Evolutionary conservation across 2,888 invertebrate genomes (phyloP).

Genomic region (Bimastos eiseni): DNA sequence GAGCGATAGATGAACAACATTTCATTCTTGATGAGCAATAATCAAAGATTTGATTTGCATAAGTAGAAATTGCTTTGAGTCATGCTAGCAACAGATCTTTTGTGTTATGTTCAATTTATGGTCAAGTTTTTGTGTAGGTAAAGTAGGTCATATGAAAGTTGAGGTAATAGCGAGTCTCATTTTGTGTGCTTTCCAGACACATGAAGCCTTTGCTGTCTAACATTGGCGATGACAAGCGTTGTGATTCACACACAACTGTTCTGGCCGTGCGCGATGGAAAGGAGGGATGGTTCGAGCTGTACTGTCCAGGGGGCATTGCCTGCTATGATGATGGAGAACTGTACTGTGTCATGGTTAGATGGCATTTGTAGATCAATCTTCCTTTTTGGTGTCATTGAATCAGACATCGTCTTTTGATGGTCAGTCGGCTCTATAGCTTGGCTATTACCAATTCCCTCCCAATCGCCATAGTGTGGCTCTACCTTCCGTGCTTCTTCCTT

Average conservation of each 20-base stretch:
- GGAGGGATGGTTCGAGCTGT: conserved; percentile 76
- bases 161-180: not conserved
- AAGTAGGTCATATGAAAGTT: not conserved
- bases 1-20: not conserved
- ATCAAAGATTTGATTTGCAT: too few relatives aligned
- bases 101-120: not conserved
- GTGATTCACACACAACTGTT: conserved; percentile 73
- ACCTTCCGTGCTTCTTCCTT: not conserved
- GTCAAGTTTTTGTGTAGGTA: not conserved
- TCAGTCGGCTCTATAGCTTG: not conserved
- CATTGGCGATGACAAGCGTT: conserved; percentile 71
- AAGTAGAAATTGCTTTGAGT: not conserved
- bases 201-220: conserved; percentile 67
- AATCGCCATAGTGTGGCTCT: not conserved
- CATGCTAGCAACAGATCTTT: not conserved
- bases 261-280: conserved; percentile 73
- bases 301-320: conserved; percentile 71
- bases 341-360: conserved; percentile 75
- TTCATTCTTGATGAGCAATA: not conserved
- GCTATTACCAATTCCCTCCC: not conserved
- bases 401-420: not conserved
- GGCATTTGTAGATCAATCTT: not conserved
- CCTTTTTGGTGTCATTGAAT: not conserved
- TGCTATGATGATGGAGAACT: conserved; percentile 71
- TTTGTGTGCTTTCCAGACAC: conserved; percentile 51